These are phyloP conservation scores for Holothuria glaberrima DNA, from an alignment of 35 echinoderm and acorn worm species.

Conservation along the genomic window DNA sequence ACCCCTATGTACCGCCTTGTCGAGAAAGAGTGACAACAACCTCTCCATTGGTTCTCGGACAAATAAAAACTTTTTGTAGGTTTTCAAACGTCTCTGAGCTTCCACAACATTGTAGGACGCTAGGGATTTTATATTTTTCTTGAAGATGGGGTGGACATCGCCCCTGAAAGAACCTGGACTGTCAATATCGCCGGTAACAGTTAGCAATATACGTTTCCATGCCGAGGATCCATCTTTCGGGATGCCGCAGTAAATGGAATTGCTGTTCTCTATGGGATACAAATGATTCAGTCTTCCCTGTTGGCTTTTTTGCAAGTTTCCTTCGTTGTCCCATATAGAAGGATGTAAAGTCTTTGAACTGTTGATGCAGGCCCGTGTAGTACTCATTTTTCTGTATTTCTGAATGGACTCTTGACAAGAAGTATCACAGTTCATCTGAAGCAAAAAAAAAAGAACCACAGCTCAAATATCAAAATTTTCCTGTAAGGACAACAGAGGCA, in stretches of 20 bases:
- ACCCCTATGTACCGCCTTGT: neutral
- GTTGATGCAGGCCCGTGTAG: neutral
- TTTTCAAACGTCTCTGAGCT: neutral
- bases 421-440: conserved; percentile 1
- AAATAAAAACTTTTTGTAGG: conserved; percentile 34
- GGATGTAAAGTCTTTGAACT: neutral
- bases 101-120: neutral
- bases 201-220: conserved; percentile 4
- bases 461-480: no score
- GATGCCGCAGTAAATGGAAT: neutral
- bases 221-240: neutral
- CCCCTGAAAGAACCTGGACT: neutral
- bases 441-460: neutral
- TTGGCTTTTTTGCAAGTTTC: neutral
- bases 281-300: neutral
- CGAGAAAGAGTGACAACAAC: conserved; percentile 24
- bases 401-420: neutral
- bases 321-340: conserved; percentile 10
- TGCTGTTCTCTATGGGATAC: neutral
- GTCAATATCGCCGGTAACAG: neutral
- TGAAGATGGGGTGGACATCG: neutral
- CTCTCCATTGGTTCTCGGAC: conserved; percentile 15
- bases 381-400: neutral
- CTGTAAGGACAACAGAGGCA: no score
- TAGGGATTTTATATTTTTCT: neutral